Conservation (phyloP, 2,797 vertebrate genomes). For the Gambelia wislizenii region DNA sequence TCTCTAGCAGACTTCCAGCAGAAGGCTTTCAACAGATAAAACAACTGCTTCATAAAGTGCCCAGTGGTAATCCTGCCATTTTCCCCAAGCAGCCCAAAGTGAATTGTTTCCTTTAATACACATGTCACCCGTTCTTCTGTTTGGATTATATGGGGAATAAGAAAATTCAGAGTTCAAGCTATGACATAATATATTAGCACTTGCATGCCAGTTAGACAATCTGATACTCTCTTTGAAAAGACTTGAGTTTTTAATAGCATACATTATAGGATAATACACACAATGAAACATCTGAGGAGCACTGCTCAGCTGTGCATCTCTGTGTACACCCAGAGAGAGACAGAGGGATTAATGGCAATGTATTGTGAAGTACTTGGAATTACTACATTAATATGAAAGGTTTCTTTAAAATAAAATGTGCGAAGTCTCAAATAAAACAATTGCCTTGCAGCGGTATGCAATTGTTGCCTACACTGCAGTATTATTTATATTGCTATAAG, state of each 20-base stretch:
- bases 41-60: slow-evolving; percentile 38
- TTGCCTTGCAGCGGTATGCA: neutral
- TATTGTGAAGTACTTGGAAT: neutral
- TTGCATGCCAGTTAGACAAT: neutral
- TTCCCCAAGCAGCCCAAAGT: slow-evolving; percentile 50
- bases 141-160: slow-evolving; percentile 27
- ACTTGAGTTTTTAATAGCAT: slow-evolving; percentile 1
- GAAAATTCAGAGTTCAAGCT: slow-evolving; percentile 4
- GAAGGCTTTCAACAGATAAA: slow-evolving; percentile 42
- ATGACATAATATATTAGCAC: neutral
- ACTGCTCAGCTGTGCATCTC: neutral
- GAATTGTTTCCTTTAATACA: slow-evolving; percentile 14
- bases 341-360: neutral
- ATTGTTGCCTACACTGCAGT: neutral
- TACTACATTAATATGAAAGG: slow-evolving; percentile 20
- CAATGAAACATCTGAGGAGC: neutral
- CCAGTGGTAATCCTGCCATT: slow-evolving; percentile 44
- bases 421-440: neutral
- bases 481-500: neutral
- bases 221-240: slow-evolving; percentile 7
- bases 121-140: neutral
- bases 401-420: slow-evolving; percentile 8
- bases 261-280: neutral
- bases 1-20: slow-evolving; percentile 35
- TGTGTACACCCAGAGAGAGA: neutral